phyloP scores from a whole-genome alignment of 1,140 invertebrate species.

The Solen grandis region DNA sequence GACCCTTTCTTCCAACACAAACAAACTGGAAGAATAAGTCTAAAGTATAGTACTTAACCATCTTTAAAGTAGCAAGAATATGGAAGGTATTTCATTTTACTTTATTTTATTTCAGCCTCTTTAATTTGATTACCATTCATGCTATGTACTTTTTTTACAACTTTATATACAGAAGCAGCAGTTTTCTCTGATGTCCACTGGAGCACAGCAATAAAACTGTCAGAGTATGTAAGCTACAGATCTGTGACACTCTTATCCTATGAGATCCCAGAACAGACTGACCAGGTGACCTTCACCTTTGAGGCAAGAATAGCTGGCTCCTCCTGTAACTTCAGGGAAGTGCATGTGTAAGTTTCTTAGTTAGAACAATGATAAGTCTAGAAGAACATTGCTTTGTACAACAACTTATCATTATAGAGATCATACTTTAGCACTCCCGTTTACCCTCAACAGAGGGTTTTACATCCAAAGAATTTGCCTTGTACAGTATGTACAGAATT shows the following conservation, averaged over 20 bases:
- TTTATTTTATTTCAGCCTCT: no score
- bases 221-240: slow-evolving; percentile 38
- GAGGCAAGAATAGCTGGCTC: slow-evolving; percentile 37
- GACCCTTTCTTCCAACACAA: no score
- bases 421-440: background rate
- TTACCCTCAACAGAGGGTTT: background rate
- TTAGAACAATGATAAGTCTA: background rate
- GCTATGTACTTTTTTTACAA: background rate
- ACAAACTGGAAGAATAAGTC: no score
- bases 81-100: no score
- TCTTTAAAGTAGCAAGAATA: no score
- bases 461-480: no score
- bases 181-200: slow-evolving; percentile 42
- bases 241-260: slow-evolving; percentile 37
- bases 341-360: slow-evolving; percentile 44
- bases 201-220: slow-evolving; percentile 44
- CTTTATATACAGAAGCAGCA: slow-evolving; percentile 20
- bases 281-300: slow-evolving; percentile 25
- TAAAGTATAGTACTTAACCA: no score
- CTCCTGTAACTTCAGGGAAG: slow-evolving; percentile 35
- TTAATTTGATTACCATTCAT: no score
- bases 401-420: background rate
- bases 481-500: no score
- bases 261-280: slow-evolving; percentile 39
- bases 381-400: no score